Evolutionary conservation across 2,797 vertebrate genomes (phyloP).

Genomic region (Potorous gilbertii): DNA sequence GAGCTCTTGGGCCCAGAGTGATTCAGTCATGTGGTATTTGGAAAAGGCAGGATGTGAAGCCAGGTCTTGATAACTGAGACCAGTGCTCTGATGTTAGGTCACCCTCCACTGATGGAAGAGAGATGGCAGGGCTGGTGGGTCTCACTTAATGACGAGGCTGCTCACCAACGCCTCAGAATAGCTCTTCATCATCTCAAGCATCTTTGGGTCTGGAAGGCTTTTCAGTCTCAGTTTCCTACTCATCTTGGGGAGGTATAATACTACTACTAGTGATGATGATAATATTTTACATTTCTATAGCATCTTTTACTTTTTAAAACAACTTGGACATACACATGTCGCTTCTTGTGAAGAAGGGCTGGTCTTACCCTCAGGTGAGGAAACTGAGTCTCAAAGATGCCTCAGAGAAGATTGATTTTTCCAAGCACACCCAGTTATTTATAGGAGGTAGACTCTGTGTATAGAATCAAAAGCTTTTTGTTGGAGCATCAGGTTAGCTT

Average conservation of each 20-base stretch:
- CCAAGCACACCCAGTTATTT: neutral
- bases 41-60: too few relatives aligned
- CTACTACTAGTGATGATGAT: neutral
- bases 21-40: too few relatives aligned
- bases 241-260: neutral
- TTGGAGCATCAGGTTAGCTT: neutral
- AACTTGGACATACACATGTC: neutral
- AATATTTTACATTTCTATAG: neutral
- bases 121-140: neutral
- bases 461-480: neutral
- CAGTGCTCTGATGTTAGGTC: neutral
- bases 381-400: neutral
- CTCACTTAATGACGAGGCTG: too few relatives aligned
- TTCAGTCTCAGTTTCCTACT: neutral
- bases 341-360: neutral
- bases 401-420: neutral
- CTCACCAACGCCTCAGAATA: neutral
- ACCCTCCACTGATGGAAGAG: neutral
- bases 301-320: neutral
- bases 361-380: neutral
- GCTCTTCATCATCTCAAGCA: neutral
- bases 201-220: neutral
- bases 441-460: neutral
- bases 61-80: neutral
- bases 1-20: too few relatives aligned